A percentile compares a stretch with the other conserved stretches of the same genome.
phyloP scores from a whole-genome alignment of 2,888 invertebrate species.

The Diachrysia chrysitis region DNA sequence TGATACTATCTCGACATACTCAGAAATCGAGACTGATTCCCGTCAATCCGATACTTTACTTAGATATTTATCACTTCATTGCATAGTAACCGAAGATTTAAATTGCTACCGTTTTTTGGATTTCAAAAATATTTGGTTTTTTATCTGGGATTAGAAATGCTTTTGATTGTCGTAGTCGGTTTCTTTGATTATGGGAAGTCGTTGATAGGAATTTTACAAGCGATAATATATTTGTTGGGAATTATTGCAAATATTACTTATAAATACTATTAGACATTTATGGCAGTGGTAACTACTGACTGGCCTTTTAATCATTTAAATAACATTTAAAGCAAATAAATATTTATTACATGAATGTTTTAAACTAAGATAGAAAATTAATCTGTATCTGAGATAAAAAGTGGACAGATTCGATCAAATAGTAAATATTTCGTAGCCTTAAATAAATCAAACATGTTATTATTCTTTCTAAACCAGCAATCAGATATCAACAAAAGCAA shows the following conservation, averaged over 20 bases:
- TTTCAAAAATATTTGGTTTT: constrained; percentile 10
- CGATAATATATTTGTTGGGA: too few relatives aligned
- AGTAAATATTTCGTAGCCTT: too few relatives aligned
- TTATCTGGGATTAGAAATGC: neutral
- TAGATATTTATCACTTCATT: constrained; percentile 42
- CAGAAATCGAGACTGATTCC: constrained; percentile 45
- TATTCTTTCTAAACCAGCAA: neutral
- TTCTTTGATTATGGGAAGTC: neutral
- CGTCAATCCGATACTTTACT: constrained; percentile 31
- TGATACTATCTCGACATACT: constrained; percentile 51
- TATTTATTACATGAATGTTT: too few relatives aligned
- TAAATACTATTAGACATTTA: too few relatives aligned
- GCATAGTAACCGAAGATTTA: constrained; percentile 21
- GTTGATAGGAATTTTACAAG: neutral
- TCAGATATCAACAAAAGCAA: constrained; percentile 28
- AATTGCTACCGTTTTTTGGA: constrained; percentile 37
- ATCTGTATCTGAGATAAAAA: too few relatives aligned
- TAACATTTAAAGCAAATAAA: too few relatives aligned
- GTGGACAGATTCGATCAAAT: too few relatives aligned
- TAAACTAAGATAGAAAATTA: too few relatives aligned
- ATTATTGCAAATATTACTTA: too few relatives aligned
- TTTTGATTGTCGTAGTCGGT: neutral
- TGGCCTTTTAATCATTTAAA: too few relatives aligned
- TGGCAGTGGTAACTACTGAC: too few relatives aligned
- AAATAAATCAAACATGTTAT: too few relatives aligned